Percentiles rank a stretch among this genome's conserved stretches.
These are phyloP conservation scores for Caenorhabditis becei DNA, from an alignment of 2,888 invertebrate genomes.

Conservation along the genomic window DNA sequence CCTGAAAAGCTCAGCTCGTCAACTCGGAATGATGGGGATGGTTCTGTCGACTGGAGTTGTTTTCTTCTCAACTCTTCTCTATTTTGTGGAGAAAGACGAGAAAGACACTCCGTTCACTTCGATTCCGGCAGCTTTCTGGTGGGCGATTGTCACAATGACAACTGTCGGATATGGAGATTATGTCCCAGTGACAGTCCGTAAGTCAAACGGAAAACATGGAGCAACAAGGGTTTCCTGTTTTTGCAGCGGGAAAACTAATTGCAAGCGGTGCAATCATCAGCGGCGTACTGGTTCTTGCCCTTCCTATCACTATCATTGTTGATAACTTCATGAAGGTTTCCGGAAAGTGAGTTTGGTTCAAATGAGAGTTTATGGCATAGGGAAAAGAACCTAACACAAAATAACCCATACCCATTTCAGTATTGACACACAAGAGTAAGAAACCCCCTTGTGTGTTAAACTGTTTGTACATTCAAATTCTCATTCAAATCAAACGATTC, in stretches of 20 bases:
- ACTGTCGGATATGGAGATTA: constrained; percentile 79
- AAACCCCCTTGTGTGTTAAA: constrained; percentile 27
- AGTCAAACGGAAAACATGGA: constrained; percentile 32
- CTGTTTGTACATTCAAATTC: constrained; percentile 60
- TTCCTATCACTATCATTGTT: constrained; percentile 81
- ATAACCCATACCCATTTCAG: constrained; percentile 47
- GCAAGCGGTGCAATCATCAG: constrained; percentile 80
- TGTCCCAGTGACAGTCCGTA: constrained; percentile 76
- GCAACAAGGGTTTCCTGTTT: neutral
- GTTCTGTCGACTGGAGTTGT: constrained; percentile 79
- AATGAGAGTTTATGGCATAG: neutral
- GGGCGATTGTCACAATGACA: constrained; percentile 80
- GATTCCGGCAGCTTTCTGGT: constrained; percentile 80
- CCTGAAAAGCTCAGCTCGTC: constrained; percentile 73
- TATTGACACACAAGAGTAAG: constrained; percentile 62
- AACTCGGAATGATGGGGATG: constrained; percentile 76
- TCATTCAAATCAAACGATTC: constrained; percentile 27
- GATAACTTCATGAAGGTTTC: constrained; percentile 81
- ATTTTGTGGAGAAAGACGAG: constrained; percentile 79
- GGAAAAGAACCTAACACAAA: neutral
- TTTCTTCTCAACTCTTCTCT: constrained; percentile 79
- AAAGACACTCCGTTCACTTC: constrained; percentile 78
- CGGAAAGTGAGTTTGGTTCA: constrained; percentile 71
- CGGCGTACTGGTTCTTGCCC: constrained; percentile 79
- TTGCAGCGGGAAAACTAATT: constrained; percentile 76